phyloP scores from a whole-genome alignment of 2,797 vertebrate species.

The Champsocephalus gunnari region DNA sequence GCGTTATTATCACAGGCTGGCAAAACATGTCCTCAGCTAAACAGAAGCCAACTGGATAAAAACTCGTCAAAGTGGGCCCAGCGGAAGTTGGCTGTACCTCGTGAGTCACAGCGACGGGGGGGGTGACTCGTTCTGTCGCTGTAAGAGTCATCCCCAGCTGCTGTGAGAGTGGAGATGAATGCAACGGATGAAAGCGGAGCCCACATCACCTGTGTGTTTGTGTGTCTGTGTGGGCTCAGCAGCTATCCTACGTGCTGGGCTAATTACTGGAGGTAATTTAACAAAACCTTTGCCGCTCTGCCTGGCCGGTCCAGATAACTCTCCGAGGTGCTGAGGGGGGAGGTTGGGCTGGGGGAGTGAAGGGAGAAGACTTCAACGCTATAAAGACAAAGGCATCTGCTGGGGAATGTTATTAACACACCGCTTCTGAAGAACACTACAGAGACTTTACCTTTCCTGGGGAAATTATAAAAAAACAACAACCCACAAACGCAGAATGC shows the following conservation, averaged over 20 bases:
- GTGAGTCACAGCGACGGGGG: slow-evolving; percentile 49
- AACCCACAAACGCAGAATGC: neutral
- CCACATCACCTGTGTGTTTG: slow-evolving; percentile 13
- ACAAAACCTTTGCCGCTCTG: slow-evolving; percentile 76
- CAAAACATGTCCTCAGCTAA: slow-evolving; percentile 21
- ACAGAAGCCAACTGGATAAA: slow-evolving; percentile 30
- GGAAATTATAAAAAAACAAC: slow-evolving; percentile 46
- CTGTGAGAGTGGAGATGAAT: slow-evolving; percentile 49
- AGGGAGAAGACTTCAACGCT: slow-evolving; percentile 10
- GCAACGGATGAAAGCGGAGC: slow-evolving; percentile 62
- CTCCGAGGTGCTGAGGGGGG: slow-evolving; percentile 38
- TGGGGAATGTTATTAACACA: slow-evolving; percentile 67
- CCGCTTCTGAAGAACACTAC: slow-evolving; percentile 61
- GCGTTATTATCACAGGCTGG: neutral
- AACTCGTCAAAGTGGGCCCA: slow-evolving; percentile 33
- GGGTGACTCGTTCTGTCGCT: slow-evolving; percentile 28
- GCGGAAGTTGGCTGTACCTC: slow-evolving; percentile 36
- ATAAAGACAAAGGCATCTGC: slow-evolving; percentile 66
- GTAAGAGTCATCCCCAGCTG: slow-evolving; percentile 30
- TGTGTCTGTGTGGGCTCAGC: slow-evolving; percentile 27
- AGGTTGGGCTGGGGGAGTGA: neutral
- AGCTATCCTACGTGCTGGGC: slow-evolving; percentile 48
- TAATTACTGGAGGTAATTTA: slow-evolving; percentile 84
- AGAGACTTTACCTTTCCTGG: slow-evolving; percentile 49
- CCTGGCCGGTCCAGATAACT: slow-evolving; percentile 83